These are phyloP conservation scores for Calliphora vomitoria DNA, from an alignment of 2,888 invertebrate species.

Conservation along the genomic window DNA sequence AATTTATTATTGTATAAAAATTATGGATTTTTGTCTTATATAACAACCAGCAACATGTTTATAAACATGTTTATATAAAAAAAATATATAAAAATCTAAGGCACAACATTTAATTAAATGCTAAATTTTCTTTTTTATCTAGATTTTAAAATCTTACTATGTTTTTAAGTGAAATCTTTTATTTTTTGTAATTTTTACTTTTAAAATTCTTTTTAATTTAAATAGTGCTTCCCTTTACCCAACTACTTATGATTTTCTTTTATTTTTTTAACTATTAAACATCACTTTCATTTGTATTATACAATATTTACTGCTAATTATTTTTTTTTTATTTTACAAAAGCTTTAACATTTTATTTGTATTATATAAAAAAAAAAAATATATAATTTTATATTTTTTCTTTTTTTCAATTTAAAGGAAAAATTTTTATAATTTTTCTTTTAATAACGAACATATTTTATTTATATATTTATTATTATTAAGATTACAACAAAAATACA, in stretches of 20 bases:
- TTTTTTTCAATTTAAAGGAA: not conserved
- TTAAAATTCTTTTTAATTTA: slow-evolving; percentile 51
- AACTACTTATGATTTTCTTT: slow-evolving; percentile 2
- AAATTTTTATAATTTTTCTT: slow-evolving; percentile 33
- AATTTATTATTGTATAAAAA: not conserved
- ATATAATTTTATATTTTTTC: slow-evolving; percentile 30
- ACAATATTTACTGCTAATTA: slow-evolving; percentile 53
- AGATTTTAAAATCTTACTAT: not conserved
- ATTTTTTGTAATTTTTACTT: not conserved
- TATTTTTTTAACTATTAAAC: slow-evolving; percentile 26
- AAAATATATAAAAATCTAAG: no score
- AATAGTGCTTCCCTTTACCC: slow-evolving; percentile 66
- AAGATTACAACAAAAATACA: slow-evolving; percentile 38
- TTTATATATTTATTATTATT: slow-evolving; percentile 49
- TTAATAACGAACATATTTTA: slow-evolving; percentile 15
- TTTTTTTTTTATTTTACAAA: slow-evolving; percentile 54
- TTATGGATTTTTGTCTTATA: not conserved
- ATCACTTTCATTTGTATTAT: slow-evolving; percentile 73
- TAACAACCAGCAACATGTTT: slow-evolving; percentile 30
- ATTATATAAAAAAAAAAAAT: slow-evolving; percentile 38
- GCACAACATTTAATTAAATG: no score
- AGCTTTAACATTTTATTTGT: slow-evolving; percentile 69
- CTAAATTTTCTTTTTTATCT: slow-evolving; percentile 26
- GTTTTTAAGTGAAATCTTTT: no score
- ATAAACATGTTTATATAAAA: not conserved